phyloP scores from a whole-genome alignment of 2,888 invertebrate genomes.

The Cantharis flavilabris region DNA sequence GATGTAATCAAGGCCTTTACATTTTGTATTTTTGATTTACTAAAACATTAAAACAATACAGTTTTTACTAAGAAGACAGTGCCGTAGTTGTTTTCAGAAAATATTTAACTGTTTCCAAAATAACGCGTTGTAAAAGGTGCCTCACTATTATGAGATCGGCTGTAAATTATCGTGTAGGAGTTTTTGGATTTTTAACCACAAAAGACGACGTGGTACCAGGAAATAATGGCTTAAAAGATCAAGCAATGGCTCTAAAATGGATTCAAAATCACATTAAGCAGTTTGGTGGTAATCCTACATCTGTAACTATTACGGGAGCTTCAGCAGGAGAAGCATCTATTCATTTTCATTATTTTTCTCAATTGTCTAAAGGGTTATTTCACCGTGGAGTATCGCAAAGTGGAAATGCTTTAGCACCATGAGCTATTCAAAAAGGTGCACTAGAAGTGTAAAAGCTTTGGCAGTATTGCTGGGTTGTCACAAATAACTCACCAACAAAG shows the following conservation, averaged over 20 bases:
- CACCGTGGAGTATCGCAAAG: constrained; percentile 67
- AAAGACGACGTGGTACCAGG: background rate
- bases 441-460: constrained; percentile 61
- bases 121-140: too few species aligned
- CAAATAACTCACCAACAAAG: too few species aligned
- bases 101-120: too few species aligned
- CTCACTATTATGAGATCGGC: too few species aligned
- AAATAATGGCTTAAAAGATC: constrained; percentile 60
- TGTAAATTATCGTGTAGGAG: constrained; percentile 10
- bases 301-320: constrained; percentile 66
- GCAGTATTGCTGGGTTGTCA: constrained; percentile 66
- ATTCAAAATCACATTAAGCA: constrained; percentile 45
- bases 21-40: too few species aligned
- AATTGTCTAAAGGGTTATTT: constrained; percentile 59
- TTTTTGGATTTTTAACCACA: constrained; percentile 1
- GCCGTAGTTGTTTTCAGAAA: too few species aligned
- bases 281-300: constrained; percentile 71
- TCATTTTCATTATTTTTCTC: constrained; percentile 70
- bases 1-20: too few species aligned
- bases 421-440: constrained; percentile 58
- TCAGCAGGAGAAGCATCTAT: constrained; percentile 74
- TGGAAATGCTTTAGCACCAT: constrained; percentile 64
- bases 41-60: too few species aligned
- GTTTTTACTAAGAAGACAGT: too few species aligned
- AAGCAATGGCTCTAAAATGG: constrained; percentile 69